Conservation (phyloP, 2,113 vertebrate species). For the Melanostigma gelatinosum region DNA sequence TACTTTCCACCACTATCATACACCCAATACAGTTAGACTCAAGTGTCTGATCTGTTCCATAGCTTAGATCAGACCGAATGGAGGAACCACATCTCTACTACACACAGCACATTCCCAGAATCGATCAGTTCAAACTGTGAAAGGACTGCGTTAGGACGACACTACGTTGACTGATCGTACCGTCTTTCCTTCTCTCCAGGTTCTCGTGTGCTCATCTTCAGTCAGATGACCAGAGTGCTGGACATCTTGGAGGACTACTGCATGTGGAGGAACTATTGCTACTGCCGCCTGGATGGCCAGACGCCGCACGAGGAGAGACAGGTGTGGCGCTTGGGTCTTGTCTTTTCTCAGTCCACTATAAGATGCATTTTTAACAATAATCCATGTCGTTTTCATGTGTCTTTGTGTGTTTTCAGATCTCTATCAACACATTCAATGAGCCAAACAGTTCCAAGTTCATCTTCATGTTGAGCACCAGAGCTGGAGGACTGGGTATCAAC, state of each 20-base stretch:
- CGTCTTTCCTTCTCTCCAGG: conserved; percentile 72
- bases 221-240: conserved; percentile 97
- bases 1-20: neutral
- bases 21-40: neutral
- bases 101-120: neutral
- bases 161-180: neutral
- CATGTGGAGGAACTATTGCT: conserved; percentile 97
- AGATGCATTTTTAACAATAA: neutral
- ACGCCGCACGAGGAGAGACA: conserved; percentile 98
- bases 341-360: neutral
- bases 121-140: neutral
- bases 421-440: conserved; percentile 93
- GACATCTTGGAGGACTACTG: conserved; percentile 99
- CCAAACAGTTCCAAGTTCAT: conserved; percentile 95
- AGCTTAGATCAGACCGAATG: neutral
- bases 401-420: conserved; percentile 84
- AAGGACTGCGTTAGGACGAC: neutral
- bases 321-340: conserved; percentile 71
- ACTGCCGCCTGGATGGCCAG: conserved; percentile 96
- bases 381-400: neutral
- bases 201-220: conserved; percentile 96
- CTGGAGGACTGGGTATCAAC: conserved; percentile 97
- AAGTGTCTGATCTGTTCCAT: neutral
- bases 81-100: neutral
- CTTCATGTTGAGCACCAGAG: conserved; percentile 98